Base-by-base conservation (phyloP, 2,888 invertebrate species). In the Rotaria magnacalcarata region DNA sequence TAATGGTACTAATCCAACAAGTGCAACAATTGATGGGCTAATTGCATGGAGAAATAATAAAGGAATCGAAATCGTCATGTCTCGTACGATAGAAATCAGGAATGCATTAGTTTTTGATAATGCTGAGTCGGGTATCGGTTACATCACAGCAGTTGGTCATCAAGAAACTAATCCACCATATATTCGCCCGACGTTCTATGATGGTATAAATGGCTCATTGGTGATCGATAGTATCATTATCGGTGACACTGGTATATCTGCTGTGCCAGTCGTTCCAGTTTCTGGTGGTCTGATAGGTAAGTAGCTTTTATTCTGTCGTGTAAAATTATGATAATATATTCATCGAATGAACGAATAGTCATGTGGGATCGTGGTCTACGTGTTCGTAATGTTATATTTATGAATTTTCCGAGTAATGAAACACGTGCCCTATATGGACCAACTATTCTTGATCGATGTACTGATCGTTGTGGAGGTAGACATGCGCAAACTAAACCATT, bases 41-140 rank as follows among this genome's bases (percentile, higher is more conserved):
- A 89, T 88, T 5, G 88, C 89, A 0, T 91, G 90, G 90, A 89
- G 90, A 87, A 89, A 89, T 87, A 89, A 89, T 50, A 90, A 90
- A 85, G 90, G 91, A 8, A 88, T 89, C 0, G 91, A 91, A 87
- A 87, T 87, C 50, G 90, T 90, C 7, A 88, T 89, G 87, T 87
- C 86, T 14, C 90, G 90, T 1, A 88, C 89, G 41, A 56, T 90
- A 16, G 89, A 90, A 87, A 89, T 89, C 85, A 86, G 87, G 2
- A 88, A 89, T 85, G 89, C 89, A 87, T 43, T 88, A 0, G 84
- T 89, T 10, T 89, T 89, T 80, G 85, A 85, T 52, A 54, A 86
- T 34, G 43, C 21, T 41, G 52, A 52, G 27, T 21, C 41, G 16
- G 87, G 87, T 24, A 80, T 87, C 50, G 58, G 54, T 16, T 84